Conservation (phyloP, 1,140 invertebrate species). For the Penaeus chinensis region DNA sequence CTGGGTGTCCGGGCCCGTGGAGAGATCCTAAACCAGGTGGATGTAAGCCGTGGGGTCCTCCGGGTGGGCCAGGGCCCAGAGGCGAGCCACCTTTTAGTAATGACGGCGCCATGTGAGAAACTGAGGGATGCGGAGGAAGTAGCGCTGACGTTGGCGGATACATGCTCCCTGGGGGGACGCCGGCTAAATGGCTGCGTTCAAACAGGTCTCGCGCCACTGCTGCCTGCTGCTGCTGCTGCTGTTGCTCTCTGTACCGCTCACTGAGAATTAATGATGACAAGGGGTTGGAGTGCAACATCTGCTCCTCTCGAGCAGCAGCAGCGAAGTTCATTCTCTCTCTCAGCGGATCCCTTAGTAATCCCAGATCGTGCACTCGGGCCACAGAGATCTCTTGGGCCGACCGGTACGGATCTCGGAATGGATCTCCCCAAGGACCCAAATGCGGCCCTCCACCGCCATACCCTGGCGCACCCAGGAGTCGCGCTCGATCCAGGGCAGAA, state of each 20-base stretch:
- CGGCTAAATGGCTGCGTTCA: constrained; percentile 41
- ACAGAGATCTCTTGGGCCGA: constrained; percentile 45
- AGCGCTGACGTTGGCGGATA: constrained; percentile 47
- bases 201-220: constrained; percentile 42
- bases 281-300: constrained; percentile 44
- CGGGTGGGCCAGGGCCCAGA: constrained; percentile 37
- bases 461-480: constrained; percentile 23
- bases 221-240: constrained; percentile 47
- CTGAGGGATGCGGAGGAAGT: constrained; percentile 50
- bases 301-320: constrained; percentile 40
- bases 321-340: constrained; percentile 50
- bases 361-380: constrained; percentile 44
- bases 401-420: constrained; percentile 51
- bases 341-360: constrained; percentile 32
- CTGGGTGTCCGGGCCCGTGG: constrained; percentile 46
- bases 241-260: constrained; percentile 54
- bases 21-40: constrained; percentile 39
- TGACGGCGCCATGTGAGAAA: constrained; percentile 50
- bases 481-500: constrained; percentile 39
- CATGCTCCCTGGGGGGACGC: constrained; percentile 20
- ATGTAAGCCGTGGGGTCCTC: constrained; percentile 35
- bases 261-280: constrained; percentile 49
- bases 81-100: constrained; percentile 49
- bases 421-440: constrained; percentile 45
- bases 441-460: constrained; percentile 37